Conservation (phyloP, 2,888 invertebrate species). For the Reticulitermes lucifugus region DNA sequence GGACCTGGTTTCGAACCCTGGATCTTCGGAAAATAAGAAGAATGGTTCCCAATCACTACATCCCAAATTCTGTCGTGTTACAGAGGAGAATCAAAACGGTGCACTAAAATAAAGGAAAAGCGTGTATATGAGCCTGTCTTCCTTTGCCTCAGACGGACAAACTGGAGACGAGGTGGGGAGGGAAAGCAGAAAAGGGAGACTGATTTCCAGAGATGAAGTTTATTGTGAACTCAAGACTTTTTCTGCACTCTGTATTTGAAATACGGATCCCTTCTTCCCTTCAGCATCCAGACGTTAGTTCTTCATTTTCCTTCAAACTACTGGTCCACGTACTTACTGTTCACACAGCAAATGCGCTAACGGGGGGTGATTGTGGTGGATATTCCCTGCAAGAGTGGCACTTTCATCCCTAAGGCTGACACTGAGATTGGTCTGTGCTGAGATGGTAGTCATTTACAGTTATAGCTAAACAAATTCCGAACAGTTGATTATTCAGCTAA, state of each 20-base stretch:
- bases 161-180: not conserved
- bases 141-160: not conserved
- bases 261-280: slow-evolving; percentile 7
- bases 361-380: not conserved
- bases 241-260: slow-evolving; percentile 23
- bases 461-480: too few species aligned
- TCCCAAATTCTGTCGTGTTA: too few species aligned
- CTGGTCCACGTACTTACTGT: not conserved
- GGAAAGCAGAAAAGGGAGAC: not conserved
- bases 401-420: too few species aligned
- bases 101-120: too few species aligned
- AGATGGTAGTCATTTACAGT: too few species aligned
- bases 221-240: slow-evolving; percentile 41
- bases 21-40: too few species aligned
- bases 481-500: too few species aligned
- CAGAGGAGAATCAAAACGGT: too few species aligned
- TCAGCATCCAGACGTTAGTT: not conserved
- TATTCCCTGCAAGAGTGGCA: too few species aligned
- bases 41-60: too few species aligned
- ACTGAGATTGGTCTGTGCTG: too few species aligned
- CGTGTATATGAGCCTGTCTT: slow-evolving; percentile 3
- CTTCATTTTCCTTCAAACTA: slow-evolving; percentile 17
- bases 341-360: not conserved
- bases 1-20: too few species aligned
- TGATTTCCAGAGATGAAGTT: slow-evolving; percentile 41